Percentiles rank a stretch among this genome's conserved stretches.
phyloP scores from a whole-genome alignment of 2,113 vertebrate genomes.

The Cygnus atratus region DNA sequence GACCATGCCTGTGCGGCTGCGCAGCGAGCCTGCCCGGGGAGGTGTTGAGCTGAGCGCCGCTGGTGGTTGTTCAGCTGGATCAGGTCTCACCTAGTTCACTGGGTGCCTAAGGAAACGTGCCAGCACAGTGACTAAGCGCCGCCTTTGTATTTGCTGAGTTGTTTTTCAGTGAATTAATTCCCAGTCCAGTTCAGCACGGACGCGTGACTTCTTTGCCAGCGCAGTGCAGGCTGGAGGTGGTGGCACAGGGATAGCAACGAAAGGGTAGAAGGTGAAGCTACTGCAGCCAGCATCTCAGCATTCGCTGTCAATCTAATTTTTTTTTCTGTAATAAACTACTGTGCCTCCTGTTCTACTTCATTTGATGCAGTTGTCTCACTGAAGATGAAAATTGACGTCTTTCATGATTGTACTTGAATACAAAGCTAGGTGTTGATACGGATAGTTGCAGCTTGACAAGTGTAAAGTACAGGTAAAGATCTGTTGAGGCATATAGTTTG shows the following conservation, averaged over 20 bases:
- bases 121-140: background rate
- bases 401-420: background rate
- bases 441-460: background rate
- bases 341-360: background rate
- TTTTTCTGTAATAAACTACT: background rate
- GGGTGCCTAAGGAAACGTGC: background rate
- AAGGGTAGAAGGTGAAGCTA: background rate
- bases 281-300: background rate
- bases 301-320: background rate
- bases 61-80: background rate
- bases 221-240: background rate
- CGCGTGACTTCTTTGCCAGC: background rate
- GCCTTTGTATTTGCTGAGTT: background rate
- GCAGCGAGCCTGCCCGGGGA: background rate
- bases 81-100: background rate
- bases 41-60: background rate
- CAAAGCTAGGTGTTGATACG: background rate
- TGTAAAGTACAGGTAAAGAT: background rate
- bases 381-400: background rate
- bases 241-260: background rate
- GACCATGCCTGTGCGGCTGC: background rate
- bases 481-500: background rate
- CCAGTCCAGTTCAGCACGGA: background rate
- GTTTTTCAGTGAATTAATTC: background rate
- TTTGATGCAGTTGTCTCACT: background rate